Conservation (phyloP, 2,113 vertebrate species). For the Taxidea taxus region DNA sequence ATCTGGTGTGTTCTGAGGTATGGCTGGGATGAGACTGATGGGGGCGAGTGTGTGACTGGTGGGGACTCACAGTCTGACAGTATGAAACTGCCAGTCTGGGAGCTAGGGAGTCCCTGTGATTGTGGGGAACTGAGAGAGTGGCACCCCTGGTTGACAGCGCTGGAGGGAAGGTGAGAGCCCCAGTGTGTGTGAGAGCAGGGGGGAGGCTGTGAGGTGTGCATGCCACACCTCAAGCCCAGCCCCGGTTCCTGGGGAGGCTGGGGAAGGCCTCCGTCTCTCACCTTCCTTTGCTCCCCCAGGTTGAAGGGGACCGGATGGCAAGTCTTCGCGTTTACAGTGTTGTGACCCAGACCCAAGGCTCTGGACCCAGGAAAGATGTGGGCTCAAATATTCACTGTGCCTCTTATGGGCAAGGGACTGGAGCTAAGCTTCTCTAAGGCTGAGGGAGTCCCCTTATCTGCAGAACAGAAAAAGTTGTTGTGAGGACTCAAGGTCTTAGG, state of each 20-base stretch:
- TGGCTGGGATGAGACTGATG: background rate
- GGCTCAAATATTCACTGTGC: background rate
- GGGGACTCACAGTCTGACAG: conserved; percentile 51
- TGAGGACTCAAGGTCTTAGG: background rate
- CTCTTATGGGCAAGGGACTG: background rate
- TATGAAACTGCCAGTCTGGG: conserved; percentile 41
- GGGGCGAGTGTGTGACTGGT: background rate
- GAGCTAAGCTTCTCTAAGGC: background rate
- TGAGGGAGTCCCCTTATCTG: background rate
- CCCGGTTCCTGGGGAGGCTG: background rate
- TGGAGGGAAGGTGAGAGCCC: conserved; percentile 3
- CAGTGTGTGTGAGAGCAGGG: background rate
- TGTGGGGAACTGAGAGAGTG: conserved; percentile 37
- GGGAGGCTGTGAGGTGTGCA: background rate
- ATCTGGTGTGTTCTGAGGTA: background rate
- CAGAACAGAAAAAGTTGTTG: background rate
- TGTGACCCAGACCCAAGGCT: background rate
- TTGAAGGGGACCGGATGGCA: background rate
- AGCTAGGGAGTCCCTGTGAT: background rate
- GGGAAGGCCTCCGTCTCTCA: background rate
- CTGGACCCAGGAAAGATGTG: background rate
- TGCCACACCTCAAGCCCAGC: background rate
- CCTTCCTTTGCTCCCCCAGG: background rate
- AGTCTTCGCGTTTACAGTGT: background rate
- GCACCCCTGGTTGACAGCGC: background rate